Evolutionary conservation across 2,888 invertebrate genomes (phyloP), one percentile per base, ranked within the genome.

Genomic region (Elegia similella): DNA sequence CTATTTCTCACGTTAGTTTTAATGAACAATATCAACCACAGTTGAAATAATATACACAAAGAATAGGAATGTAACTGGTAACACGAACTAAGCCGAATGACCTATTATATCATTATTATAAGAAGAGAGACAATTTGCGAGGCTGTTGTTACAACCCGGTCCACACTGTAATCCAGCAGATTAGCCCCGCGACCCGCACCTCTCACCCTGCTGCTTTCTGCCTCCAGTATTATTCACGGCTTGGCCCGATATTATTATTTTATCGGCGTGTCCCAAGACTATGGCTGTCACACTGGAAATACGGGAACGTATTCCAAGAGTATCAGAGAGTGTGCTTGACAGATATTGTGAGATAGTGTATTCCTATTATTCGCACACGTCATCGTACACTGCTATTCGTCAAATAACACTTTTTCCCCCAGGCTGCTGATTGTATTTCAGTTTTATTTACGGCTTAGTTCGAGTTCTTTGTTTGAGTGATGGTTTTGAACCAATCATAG

Each of bases 121-220:
- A 61, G 53, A 48, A 54, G 52, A 56, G 55, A 59, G 54, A 38
- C 58, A 57, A 63, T 62, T 63, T 62, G 59, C 52, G 50, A 57
- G 54, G 59, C 55, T 65, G 60, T 63, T 59, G 59, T 62, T 58
- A 57, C 61, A 61, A 47, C 47, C 32, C 54, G 44, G 54, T 44
- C 55, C 56, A 58, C 57, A 47, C 44, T 62, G 50, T 70, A 69
- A 69, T 69, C 67, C 63, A 13, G 53, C 17, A 63, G 71, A 69
- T 69, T 64, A 67, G 52, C 42, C 57, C 52, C 59, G 47, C 54
- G 60, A 42, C 34, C 54, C 44, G 52, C 59, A 53, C n/a, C 55
- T 53, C 53, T 61, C 56, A 34, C 58, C 57, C 54, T 59, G 55
- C 60, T 17, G 23, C 48, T 13, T 42, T 56, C 59, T 38, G 16